Evolutionary conservation across 2,113 vertebrate species (phyloP).

Genomic region (Prionailurus bengalensis): DNA sequence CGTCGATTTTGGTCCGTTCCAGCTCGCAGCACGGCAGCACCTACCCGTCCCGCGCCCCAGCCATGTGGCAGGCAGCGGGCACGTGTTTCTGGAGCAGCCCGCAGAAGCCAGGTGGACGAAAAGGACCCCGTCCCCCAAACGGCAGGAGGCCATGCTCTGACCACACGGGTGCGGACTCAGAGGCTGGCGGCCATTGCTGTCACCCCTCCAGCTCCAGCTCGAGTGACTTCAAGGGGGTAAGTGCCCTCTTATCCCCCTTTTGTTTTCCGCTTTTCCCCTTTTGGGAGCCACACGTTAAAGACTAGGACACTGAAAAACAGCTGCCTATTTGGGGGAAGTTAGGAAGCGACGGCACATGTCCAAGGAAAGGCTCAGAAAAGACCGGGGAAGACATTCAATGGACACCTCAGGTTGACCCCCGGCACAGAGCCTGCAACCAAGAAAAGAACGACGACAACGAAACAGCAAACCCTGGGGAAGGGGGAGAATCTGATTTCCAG

Average conservation of each 20-base stretch:
- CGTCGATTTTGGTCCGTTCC: too few relatives aligned
- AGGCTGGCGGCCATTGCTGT: not conserved
- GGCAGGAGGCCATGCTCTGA: not conserved
- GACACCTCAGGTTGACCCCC: not conserved
- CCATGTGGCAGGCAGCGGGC: too few relatives aligned
- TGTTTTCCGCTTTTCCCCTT: not conserved
- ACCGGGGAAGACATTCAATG: not conserved
- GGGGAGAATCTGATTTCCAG: not conserved
- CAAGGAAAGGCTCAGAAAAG: not conserved
- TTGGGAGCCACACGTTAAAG: not conserved
- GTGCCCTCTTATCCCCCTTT: too few relatives aligned
- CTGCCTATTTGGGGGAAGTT: not conserved
- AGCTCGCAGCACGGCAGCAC: too few relatives aligned
- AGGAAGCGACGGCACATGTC: too few relatives aligned
- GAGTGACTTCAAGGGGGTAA: not conserved
- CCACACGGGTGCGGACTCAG: not conserved
- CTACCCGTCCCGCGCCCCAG: too few relatives aligned
- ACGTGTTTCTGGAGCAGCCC: too few relatives aligned
- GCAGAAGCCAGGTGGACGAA: not conserved
- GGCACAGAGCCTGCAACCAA: not conserved
- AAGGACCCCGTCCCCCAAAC: not conserved
- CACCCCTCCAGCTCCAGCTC: not conserved
- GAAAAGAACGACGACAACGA: rapidly evolving
- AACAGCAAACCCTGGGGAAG: not conserved
- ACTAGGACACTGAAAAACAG: not conserved